Evolutionary conservation across 2,113 vertebrate genomes (phyloP), one percentile per base, ranked within the genome.

Genomic region (Perca flavescens): DNA sequence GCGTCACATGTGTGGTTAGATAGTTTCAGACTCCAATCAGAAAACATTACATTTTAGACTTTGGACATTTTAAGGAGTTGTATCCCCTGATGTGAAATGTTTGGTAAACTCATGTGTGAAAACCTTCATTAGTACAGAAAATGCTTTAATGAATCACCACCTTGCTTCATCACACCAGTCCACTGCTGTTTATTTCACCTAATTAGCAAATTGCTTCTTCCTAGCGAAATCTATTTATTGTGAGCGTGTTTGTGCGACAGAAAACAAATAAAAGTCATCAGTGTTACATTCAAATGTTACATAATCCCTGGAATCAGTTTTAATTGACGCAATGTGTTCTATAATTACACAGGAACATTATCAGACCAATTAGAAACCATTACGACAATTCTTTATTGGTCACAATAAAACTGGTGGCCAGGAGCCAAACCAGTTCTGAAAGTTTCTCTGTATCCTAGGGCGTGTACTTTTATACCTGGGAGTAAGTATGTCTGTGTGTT

Each of bases 341-440:
- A 2, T 57, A 43, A 88, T 75, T 64, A 73, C 22, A 60, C 49
- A 6, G 40, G 0, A 28, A 82, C 66, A 67, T 52, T 6, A 70
- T 22, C 56, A 65, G 77, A 69, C 46, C 54, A 65, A 77, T 79
- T 76, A 70, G 40, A 36, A 28, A 64, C 47, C 25, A n/a, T 63
- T 40, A 60, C 46, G 77, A 74, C 47, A 58, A 54, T 9, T 16
- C 8, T 22, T 8, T 47, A 15, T 57, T 63, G 54, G 17, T 65
- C 8, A 56, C 1, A 4, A 22, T 9, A 2, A 21, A 36, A 28
- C 62, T 11, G 46, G 21, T 50, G 68, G 77, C 61, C 15, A 0
- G 17, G 3, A 0, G 58, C 50, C 86, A 83, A 54, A 85, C 87
- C 74, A 65, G 82, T 81, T 47, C 2, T 9, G 5, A n/a, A 66